These are phyloP conservation scores for Orchesella cincta DNA, from an alignment of 1,140 invertebrate species.

Conservation along the genomic window DNA sequence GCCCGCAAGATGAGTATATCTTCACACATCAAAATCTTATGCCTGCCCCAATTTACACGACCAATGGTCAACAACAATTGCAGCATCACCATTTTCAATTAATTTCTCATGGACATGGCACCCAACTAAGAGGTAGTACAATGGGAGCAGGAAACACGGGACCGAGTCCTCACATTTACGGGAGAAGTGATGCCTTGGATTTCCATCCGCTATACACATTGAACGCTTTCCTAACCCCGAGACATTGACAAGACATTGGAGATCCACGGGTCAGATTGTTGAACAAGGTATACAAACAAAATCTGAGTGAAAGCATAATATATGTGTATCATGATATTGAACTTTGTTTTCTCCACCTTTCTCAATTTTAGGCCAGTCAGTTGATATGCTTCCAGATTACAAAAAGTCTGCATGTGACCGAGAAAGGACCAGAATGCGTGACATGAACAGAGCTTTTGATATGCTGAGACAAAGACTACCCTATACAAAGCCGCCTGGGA, in stretches of 20 bases:
- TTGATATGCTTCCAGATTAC: conserved; percentile 63
- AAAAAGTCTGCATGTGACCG: conserved; percentile 82
- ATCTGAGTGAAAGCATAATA: neutral
- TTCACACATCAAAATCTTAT: conserved; percentile 26
- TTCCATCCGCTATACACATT: conserved; percentile 42
- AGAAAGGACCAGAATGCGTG: conserved; percentile 79
- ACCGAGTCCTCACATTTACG: neutral
- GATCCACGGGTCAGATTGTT: conserved; percentile 38
- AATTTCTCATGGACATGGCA: conserved; percentile 4
- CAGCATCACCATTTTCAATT: conserved; percentile 22
- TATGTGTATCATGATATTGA: neutral
- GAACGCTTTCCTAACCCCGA: conserved; percentile 49
- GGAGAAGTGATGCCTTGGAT: neutral
- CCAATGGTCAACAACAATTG: neutral
- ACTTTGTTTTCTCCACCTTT: neutral
- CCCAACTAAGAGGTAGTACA: neutral
- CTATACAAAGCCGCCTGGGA: conserved; percentile 78
- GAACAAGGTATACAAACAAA: neutral
- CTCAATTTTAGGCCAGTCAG: neutral
- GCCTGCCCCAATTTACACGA: neutral
- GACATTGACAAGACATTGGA: conserved; percentile 40
- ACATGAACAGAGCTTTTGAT: conserved; percentile 86
- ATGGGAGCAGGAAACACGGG: neutral
- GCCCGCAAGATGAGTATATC: conserved; percentile 44
- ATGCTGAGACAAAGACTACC: conserved; percentile 74